A percentile compares a stretch with the other conserved stretches of the same genome.
phyloP scores from a whole-genome alignment of 2,888 invertebrate genomes.

The Pegoplata infirma region DNA sequence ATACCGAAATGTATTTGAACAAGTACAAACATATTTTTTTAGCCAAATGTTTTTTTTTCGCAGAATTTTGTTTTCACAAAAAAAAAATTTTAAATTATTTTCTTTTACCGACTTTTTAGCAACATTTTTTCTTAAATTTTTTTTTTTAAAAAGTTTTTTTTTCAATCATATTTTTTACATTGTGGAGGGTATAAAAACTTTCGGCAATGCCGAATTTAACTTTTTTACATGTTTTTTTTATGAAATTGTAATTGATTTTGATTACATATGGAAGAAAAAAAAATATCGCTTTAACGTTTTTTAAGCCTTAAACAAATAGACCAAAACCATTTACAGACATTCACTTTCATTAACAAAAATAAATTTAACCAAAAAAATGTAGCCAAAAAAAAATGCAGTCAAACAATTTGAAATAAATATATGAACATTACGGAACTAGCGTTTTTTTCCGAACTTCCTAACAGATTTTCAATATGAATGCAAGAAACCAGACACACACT shows the following conservation, averaged over 20 bases:
- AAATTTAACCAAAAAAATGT: slow-evolving; percentile 27
- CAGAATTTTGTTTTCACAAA: too few relatives aligned
- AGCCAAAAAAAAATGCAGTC: slow-evolving; percentile 34
- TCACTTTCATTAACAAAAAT: slow-evolving; percentile 55
- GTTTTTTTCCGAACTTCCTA: slow-evolving; percentile 51
- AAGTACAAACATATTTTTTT: too few relatives aligned
- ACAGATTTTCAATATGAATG: slow-evolving; percentile 24
- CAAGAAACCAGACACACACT: slow-evolving; percentile 22
- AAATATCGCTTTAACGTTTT: neutral
- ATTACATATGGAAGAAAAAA: slow-evolving; percentile 19
- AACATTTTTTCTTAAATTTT: too few relatives aligned
- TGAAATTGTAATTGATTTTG: slow-evolving; percentile 42
- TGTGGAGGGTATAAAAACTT: neutral
- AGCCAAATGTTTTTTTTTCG: too few relatives aligned
- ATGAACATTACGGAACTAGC: slow-evolving; percentile 52
- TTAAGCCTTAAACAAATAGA: slow-evolving; percentile 39
- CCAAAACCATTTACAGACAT: slow-evolving; percentile 48
- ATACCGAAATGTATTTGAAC: too few relatives aligned
- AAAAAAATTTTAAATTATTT: too few relatives aligned
- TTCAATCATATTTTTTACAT: too few relatives aligned
- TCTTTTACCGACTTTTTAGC: too few relatives aligned
- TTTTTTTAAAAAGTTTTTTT: too few relatives aligned
- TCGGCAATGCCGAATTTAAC: neutral
- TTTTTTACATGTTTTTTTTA: neutral
- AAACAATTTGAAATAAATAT: slow-evolving; percentile 17